These are phyloP conservation scores for Meandrina meandrites DNA, from an alignment of 92 coral and sea anemone species.

Conservation along the genomic window DNA sequence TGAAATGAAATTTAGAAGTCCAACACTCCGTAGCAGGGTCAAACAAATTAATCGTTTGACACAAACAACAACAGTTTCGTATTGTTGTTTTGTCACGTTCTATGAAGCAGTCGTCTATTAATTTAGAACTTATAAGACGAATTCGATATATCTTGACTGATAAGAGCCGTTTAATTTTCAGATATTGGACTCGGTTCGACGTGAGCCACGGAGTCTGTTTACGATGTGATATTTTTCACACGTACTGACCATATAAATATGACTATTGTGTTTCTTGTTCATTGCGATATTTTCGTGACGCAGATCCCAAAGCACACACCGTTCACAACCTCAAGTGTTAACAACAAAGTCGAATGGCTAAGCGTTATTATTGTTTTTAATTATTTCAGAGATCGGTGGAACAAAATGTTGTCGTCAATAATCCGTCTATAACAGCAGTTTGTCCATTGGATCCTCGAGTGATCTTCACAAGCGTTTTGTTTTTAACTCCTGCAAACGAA, in stretches of 20 bases:
- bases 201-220: neutral
- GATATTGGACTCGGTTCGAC: neutral
- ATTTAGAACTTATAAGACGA: neutral
- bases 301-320: neutral
- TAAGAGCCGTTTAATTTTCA: neutral
- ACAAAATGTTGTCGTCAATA: slow-evolving; percentile 36
- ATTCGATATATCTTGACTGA: neutral
- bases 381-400: slow-evolving; percentile 30
- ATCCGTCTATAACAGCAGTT: slow-evolving; percentile 39
- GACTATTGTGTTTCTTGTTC: neutral
- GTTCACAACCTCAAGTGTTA: neutral
- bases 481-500: slow-evolving; percentile 37
- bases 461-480: slow-evolving; percentile 24
- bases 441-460: slow-evolving; percentile 3
- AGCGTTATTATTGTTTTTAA: neutral
- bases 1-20: too few species aligned
- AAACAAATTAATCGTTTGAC: too few species aligned
- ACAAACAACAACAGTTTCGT: too few species aligned
- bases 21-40: too few species aligned
- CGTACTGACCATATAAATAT: neutral
- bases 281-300: neutral
- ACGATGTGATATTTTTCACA: neutral
- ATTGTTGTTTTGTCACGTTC: too few species aligned
- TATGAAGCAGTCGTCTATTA: neutral
- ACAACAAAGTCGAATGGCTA: neutral